These are phyloP conservation scores for Syngnathus typhle DNA, from an alignment of 2,113 vertebrate species.

Conservation along the genomic window DNA sequence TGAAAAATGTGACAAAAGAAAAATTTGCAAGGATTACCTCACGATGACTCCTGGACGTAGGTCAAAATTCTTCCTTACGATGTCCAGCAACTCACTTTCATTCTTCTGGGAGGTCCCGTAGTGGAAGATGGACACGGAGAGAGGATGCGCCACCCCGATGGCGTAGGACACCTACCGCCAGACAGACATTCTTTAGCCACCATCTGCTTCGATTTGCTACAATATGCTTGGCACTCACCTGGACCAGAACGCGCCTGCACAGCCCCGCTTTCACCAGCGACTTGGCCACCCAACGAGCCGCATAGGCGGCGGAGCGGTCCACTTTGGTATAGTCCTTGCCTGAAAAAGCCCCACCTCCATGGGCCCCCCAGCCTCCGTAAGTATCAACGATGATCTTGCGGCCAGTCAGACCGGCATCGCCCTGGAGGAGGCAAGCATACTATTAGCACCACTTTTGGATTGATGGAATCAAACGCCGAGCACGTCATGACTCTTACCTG, in stretches of 20 bases:
- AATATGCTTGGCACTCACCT: conserved; percentile 62
- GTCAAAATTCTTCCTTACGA: conserved; percentile 93
- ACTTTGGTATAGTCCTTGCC: conserved; percentile 98
- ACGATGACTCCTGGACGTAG: conserved; percentile 94
- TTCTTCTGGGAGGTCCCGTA: conserved; percentile 91
- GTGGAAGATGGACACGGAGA: conserved; percentile 95
- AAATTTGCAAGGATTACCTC: conserved; percentile 70
- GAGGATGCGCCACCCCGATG: conserved; percentile 87
- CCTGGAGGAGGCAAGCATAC: conserved; percentile 58
- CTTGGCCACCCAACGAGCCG: conserved; percentile 94
- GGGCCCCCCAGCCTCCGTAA: conserved; percentile 92
- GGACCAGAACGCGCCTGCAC: conserved; percentile 88
- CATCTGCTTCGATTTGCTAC: neutral
- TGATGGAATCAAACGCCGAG: neutral
- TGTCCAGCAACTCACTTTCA: conserved; percentile 85
- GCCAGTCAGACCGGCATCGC: conserved; percentile 89
- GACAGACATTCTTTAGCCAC: neutral
- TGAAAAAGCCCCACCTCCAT: conserved; percentile 92
- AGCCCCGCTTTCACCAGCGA: conserved; percentile 89
- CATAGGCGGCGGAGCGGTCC: conserved; percentile 91
- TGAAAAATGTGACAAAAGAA: neutral
- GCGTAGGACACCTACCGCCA: conserved; percentile 82
- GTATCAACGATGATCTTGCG: conserved; percentile 96
- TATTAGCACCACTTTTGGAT: neutral
- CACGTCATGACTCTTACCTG: conserved; percentile 72